phyloP scores from a whole-genome alignment of 1,140 invertebrate species.

The Polypedilum vanderplanki region DNA sequence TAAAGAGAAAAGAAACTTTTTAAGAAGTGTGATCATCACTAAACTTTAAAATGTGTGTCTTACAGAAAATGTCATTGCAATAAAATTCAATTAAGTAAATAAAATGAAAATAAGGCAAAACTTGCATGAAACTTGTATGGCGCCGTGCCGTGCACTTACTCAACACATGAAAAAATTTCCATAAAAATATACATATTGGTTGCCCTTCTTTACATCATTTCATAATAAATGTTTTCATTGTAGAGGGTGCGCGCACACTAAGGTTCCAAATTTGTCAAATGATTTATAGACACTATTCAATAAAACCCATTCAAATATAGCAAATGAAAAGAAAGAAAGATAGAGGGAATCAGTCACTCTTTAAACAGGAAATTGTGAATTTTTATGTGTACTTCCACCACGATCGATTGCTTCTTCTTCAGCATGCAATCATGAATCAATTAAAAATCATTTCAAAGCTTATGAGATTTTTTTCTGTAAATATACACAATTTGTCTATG shows the following conservation, averaged over 20 bases:
- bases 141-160: neutral
- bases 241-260: neutral
- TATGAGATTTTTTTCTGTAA: neutral
- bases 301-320: neutral
- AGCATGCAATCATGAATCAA: neutral
- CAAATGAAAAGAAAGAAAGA: too few species aligned
- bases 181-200: neutral
- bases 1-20: neutral
- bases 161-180: neutral
- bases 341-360: neutral
- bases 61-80: constrained; percentile 3
- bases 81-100: neutral
- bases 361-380: constrained; percentile 19
- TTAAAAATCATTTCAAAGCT: neutral
- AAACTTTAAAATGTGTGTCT: too few species aligned
- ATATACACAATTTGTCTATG: too few species aligned
- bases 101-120: neutral
- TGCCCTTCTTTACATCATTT: too few species aligned
- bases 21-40: neutral
- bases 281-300: neutral
- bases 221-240: too few species aligned
- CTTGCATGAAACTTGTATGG: neutral
- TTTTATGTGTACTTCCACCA: neutral
- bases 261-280: neutral
- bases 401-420: neutral